Conservation (phyloP, 37 sponge, comb jelly and placozoan species). For the Theonella swinhoei region DNA sequence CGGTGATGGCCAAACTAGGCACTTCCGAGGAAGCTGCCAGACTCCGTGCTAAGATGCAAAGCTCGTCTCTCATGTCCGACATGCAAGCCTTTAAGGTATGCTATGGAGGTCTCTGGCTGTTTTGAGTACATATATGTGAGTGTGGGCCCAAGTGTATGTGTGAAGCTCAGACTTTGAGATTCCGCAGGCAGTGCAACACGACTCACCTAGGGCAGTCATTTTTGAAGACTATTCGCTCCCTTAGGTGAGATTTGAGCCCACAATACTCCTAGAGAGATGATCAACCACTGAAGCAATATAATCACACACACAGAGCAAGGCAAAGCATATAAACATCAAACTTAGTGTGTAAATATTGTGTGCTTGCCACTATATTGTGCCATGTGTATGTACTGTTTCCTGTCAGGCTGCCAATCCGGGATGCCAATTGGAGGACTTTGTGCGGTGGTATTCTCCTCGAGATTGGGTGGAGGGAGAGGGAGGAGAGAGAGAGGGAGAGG, state of each 20-base stretch:
- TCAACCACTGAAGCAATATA: no score
- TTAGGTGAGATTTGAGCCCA: no score
- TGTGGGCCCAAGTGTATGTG: no score
- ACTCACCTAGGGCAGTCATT: no score
- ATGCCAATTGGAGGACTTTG: constrained; percentile 95
- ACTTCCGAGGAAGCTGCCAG: constrained; percentile 89
- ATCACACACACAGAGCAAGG: no score
- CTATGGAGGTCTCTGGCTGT: neutral
- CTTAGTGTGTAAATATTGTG: constrained; percentile 10
- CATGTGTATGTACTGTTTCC: no score
- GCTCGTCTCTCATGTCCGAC: constrained; percentile 94
- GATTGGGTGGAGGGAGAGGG: constrained; percentile 83
- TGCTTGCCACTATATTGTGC: constrained; percentile 9
- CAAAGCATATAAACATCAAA: no score
- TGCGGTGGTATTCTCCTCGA: constrained; percentile 98
- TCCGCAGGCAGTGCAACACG: no score
- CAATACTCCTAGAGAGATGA: no score
- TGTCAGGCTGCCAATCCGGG: constrained; percentile 99
- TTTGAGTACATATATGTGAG: no score
- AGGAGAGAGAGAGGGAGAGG: constrained; percentile 6
- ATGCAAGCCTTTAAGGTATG: constrained; percentile 97
- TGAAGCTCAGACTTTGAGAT: no score
- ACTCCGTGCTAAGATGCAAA: constrained; percentile 92
- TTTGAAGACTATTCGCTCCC: no score
- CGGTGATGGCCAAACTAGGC: constrained; percentile 80